Percentiles rank a stretch among this genome's conserved stretches.
phyloP scores from a whole-genome alignment of 2,888 invertebrate genomes.

The Seladonia tumulorum region DNA sequence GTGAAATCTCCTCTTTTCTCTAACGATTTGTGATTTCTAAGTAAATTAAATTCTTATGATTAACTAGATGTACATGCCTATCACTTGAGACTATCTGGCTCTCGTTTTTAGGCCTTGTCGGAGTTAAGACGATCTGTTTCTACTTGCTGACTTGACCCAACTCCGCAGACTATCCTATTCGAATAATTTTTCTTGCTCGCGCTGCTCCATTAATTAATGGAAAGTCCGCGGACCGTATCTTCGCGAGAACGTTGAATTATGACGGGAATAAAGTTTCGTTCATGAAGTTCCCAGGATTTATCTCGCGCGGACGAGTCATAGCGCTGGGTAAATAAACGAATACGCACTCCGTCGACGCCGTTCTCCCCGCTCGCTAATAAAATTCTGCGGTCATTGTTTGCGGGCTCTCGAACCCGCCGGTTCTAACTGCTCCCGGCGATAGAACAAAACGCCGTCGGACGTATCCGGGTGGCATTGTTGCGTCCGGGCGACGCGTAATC shows the following conservation, averaged over 20 bases:
- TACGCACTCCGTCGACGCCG: neutral
- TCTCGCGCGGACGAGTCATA: neutral
- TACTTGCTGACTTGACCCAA: neutral
- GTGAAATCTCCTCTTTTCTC: too few relatives aligned
- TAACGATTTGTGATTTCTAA: too few relatives aligned
- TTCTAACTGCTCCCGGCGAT: neutral
- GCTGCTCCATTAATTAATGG: neutral
- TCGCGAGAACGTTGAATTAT: neutral
- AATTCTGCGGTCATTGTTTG: neutral
- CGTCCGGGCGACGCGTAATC: constrained; percentile 56
- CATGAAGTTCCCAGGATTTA: neutral
- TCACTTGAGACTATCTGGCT: neutral
- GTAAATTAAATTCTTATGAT: too few relatives aligned
- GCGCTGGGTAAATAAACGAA: neutral
- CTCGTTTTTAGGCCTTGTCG: neutral
- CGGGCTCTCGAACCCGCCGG: neutral
- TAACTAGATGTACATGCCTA: too few relatives aligned
- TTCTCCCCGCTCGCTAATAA: neutral
- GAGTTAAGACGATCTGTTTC: neutral
- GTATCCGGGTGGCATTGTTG: constrained; percentile 26
- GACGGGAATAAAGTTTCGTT: neutral
- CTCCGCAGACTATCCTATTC: neutral
- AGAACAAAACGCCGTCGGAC: neutral
- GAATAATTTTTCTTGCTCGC: neutral
- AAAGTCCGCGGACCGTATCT: neutral